Conservation (phyloP, 1,140 invertebrate genomes). For the Bombus consobrinus region DNA sequence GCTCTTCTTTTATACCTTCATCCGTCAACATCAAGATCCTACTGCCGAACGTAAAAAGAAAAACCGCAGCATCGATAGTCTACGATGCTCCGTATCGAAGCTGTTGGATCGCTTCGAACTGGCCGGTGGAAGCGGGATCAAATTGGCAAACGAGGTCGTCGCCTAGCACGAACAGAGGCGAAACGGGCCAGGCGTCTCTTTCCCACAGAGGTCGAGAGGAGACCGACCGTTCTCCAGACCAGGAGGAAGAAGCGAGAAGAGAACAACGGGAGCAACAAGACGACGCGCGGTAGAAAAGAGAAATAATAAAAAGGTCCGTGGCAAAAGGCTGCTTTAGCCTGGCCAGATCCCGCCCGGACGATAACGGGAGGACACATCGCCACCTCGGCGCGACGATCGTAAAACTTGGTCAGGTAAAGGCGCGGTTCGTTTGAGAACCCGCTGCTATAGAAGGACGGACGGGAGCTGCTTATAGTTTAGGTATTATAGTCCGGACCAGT, state of each 20-base stretch:
- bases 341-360: conserved; percentile 78
- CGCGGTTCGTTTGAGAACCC: conserved; percentile 79
- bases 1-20: not conserved
- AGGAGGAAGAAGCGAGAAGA: conserved; percentile 39
- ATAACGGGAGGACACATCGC: conserved; percentile 82
- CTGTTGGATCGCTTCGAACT: not conserved
- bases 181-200: not conserved
- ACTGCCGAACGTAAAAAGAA: no score
- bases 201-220: conserved; percentile 28
- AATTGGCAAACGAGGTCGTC: conserved; percentile 53
- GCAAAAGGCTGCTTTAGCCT: conserved; percentile 65
- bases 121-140: not conserved
- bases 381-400: conserved; percentile 83
- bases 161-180: not conserved
- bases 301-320: conserved; percentile 65
- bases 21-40: not conserved
- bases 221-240: not conserved
- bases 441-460: conserved; percentile 66
- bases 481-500: conserved; percentile 73
- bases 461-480: conserved; percentile 78
- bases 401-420: conserved; percentile 82
- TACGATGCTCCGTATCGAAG: not conserved
- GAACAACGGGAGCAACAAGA: conserved; percentile 50
- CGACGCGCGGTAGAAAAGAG: conserved; percentile 52
- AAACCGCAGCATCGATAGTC: no score